Evolutionary conservation across 2,113 vertebrate species (phyloP), one percentile per base, ranked within the genome.

Genomic region (Paradoxurus hermaphroditus): DNA sequence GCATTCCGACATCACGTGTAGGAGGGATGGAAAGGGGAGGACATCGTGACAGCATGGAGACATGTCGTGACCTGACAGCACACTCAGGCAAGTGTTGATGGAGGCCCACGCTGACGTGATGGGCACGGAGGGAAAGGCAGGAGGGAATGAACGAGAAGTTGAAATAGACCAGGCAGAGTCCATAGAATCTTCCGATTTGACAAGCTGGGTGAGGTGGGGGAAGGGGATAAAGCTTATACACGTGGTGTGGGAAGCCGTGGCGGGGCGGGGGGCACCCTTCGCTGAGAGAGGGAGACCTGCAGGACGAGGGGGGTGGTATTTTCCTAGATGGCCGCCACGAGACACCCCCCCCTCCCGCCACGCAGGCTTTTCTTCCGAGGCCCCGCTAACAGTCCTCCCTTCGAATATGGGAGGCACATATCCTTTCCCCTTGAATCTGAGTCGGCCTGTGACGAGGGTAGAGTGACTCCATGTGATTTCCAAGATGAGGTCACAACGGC

Each of bases 1-100:
- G 29, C 36, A 11, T 59, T 27, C 86, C 53, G 67, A 21, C 23
- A 9, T 5, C 23, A n/a, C 2, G 7, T 2, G 19, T 36, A 15
- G 16, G 25, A 91, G 46, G 67, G 72, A 19, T 31, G 39, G n/a
- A 7, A 39, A 4, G 36, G 70, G 8, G 56, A 59, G 62, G 19
- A 41, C 23, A 8, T 18, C 6, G 1, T 8, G n/a, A 18, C 0
- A 0, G 36, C 2, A 0, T 4, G 34, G 39, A 78, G 41, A 73
- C 39, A 1, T 3, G 51, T 5, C 34, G 4, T 63, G 23, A 8
- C 67, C 5, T 0, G 23, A 29, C 10, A 1, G 41, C 78, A 39
- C 4, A 27, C 68, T 29, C 21, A 15, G 41, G 21, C 4, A 15
- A 36, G 83, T 10, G 9, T 8, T 19, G 25, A 12, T 3, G 21